A percentile compares a stretch with the other conserved stretches of the same genome.
Evolutionary conservation across 1,140 invertebrate species (phyloP).

Genomic region (Drosophila seguyi): DNA sequence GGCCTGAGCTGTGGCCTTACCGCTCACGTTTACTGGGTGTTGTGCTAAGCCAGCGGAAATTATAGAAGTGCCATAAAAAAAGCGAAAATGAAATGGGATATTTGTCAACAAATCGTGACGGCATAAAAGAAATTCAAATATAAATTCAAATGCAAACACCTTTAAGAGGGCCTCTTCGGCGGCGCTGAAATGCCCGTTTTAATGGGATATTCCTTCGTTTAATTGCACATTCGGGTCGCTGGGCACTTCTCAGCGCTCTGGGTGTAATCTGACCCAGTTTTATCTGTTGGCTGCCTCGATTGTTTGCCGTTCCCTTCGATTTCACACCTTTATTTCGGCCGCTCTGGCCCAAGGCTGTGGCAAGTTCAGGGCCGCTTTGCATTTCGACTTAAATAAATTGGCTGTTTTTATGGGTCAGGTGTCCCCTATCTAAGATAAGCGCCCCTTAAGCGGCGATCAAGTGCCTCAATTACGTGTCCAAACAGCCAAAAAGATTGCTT

Average conservation of each 20-base stretch:
- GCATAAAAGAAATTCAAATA: constrained; percentile 51
- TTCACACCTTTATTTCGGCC: constrained; percentile 50
- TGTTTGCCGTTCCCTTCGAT: constrained; percentile 25
- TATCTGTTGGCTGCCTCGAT: constrained; percentile 13
- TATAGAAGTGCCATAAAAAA: constrained; percentile 58
- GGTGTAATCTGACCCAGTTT: constrained; percentile 72
- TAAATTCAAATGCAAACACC: constrained; percentile 31
- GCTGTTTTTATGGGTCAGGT: constrained; percentile 28
- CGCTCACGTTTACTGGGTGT: constrained; percentile 38
- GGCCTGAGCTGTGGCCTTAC: constrained; percentile 19
- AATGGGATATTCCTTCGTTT: constrained; percentile 41
- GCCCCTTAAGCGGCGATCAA: constrained; percentile 31
- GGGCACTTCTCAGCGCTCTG: constrained; percentile 33
- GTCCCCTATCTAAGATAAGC: constrained; percentile 29
- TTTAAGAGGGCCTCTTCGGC: neutral
- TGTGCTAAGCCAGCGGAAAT: constrained; percentile 52
- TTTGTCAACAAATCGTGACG: constrained; percentile 76
- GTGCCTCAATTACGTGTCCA: constrained; percentile 62
- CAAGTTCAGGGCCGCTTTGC: constrained; percentile 55
- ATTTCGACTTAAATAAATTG: constrained; percentile 40
- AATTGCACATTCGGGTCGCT: constrained; percentile 31
- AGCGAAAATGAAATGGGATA: constrained; percentile 36
- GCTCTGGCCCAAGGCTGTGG: constrained; percentile 30
- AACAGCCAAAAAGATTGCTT: constrained; percentile 52
- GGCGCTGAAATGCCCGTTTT: constrained; percentile 16